These are phyloP conservation scores for Buceros bicornis DNA, from an alignment of 2,797 vertebrate genomes.

Conservation along the genomic window DNA sequence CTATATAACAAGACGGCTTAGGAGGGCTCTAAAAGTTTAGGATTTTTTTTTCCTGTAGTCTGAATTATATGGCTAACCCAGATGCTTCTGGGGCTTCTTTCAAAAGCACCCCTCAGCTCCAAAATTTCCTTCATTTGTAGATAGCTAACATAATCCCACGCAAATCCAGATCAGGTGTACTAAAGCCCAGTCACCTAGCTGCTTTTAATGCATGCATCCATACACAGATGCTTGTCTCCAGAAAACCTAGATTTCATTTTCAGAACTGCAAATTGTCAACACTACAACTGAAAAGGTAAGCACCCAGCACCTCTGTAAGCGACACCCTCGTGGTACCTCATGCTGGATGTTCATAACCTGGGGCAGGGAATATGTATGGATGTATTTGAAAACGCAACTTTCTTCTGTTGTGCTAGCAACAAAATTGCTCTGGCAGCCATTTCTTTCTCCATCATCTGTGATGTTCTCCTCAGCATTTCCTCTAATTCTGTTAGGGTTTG, in stretches of 20 bases:
- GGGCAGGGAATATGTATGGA: background rate
- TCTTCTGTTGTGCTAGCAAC: background rate
- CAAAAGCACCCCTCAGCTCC: background rate
- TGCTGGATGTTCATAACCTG: background rate
- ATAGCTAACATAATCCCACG: background rate
- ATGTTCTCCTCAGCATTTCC: background rate
- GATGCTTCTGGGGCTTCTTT: background rate
- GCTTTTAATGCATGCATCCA: background rate
- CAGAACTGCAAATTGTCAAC: background rate
- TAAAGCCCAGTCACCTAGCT: background rate
- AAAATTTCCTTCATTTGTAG: background rate
- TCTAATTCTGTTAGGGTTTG: background rate
- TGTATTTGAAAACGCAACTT: background rate
- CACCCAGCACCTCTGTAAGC: background rate
- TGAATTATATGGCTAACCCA: background rate
- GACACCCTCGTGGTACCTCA: background rate
- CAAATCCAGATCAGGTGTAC: background rate
- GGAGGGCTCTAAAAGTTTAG: background rate
- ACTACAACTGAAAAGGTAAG: background rate
- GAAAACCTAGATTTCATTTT: background rate
- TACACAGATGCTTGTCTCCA: background rate
- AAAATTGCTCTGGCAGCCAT: background rate
- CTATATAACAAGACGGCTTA: background rate
- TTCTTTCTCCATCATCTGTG: background rate
- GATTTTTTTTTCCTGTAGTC: background rate